phyloP scores from a whole-genome alignment of 2,113 vertebrate genomes.

The Thinocorus orbignyianus region DNA sequence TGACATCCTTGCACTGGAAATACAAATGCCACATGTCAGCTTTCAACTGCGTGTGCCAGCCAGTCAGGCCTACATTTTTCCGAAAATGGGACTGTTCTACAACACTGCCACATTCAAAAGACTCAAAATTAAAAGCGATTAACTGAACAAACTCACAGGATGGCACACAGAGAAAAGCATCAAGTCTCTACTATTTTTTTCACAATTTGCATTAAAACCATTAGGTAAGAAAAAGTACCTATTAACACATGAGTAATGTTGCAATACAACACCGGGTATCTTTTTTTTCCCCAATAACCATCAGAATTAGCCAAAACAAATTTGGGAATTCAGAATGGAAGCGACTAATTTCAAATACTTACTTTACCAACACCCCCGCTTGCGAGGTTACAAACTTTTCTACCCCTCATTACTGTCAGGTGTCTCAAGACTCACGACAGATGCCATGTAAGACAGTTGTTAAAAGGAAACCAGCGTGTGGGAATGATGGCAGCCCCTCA shows the following conservation, averaged over 20 bases:
- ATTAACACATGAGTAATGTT: not conserved
- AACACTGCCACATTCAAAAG: not conserved
- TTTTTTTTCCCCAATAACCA: not conserved
- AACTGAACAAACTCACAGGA: not conserved
- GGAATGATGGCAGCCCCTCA: not conserved
- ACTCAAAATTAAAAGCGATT: not conserved
- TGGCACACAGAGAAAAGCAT: rapidly evolving
- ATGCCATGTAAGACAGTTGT: not conserved
- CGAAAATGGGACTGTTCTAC: not conserved
- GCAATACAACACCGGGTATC: not conserved
- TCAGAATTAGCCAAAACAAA: not conserved
- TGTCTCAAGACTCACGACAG: not conserved
- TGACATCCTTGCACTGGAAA: not conserved
- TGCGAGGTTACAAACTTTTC: not conserved
- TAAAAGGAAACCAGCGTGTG: rapidly evolving
- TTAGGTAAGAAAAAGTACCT: not conserved
- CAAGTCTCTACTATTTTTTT: not conserved
- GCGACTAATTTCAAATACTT: not conserved
- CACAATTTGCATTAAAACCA: not conserved
- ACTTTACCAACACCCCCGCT: not conserved
- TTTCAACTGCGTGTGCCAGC: not conserved
- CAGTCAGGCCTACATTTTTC: not conserved
- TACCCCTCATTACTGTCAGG: too few species aligned
- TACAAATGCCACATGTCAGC: not conserved
- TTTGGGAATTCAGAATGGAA: not conserved